Percentiles rank a stretch among this genome's conserved stretches.
These are phyloP conservation scores for Paradisaea rubra DNA, from an alignment of 2,113 vertebrate species.

Conservation along the genomic window DNA sequence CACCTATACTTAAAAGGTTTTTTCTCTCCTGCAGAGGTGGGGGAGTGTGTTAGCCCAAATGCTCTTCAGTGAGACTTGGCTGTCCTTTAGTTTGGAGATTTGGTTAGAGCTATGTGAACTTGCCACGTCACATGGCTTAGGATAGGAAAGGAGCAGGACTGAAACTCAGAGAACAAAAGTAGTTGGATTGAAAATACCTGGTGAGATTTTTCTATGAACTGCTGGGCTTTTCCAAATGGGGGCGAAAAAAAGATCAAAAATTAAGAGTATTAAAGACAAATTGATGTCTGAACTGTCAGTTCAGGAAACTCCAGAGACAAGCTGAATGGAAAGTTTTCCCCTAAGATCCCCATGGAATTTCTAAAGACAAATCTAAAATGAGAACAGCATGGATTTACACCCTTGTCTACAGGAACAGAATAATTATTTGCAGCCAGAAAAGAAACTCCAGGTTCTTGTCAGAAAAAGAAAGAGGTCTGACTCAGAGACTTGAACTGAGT, in stretches of 20 bases:
- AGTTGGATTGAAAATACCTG: not conserved
- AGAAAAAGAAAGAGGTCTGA: not conserved
- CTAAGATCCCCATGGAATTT: conserved; percentile 41
- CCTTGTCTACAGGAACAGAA: conserved; percentile 45
- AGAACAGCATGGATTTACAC: conserved; percentile 37
- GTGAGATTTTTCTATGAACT: not conserved
- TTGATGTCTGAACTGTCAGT: conserved; percentile 29
- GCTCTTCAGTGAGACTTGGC: not conserved
- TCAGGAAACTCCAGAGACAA: conserved; percentile 42
- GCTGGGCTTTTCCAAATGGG: not conserved
- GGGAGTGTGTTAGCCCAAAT: not conserved
- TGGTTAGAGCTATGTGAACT: not conserved
- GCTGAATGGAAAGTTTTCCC: conserved; percentile 46
- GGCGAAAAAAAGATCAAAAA: conserved; percentile 36
- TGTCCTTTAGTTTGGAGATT: not conserved
- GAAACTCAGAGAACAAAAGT: not conserved
- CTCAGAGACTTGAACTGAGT: not conserved
- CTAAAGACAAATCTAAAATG: conserved; percentile 35
- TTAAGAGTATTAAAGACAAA: conserved; percentile 28
- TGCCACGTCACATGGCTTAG: not conserved
- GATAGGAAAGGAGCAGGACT: not conserved
- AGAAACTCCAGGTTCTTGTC: conserved; percentile 38
- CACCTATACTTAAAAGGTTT: not conserved
- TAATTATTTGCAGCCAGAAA: conserved; percentile 49
- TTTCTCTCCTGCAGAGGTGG: not conserved